Base-by-base conservation (phyloP, 2,888 invertebrate genomes). In the Phortica okadai region DNA sequence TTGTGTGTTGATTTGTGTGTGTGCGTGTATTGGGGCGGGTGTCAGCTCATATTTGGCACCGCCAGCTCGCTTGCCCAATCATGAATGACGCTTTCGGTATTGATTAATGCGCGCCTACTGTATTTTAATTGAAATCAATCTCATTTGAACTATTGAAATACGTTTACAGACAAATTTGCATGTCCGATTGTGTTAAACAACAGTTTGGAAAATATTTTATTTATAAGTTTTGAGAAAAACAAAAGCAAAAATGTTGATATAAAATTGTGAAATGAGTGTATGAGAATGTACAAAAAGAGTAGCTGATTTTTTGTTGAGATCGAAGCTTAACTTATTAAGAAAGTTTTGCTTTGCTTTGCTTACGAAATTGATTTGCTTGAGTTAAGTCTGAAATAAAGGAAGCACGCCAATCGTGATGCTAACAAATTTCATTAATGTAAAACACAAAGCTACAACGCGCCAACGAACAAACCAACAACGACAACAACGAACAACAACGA, bases 391-490 rank as follows among this genome's bases (percentile, higher is more conserved):
- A 54, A 54, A 10, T 54, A n/a, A 54, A 33, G 4, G 33, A 1
- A 62, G 16, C 62, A 50, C 50, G 50, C 4, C 25, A 86, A 82
- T 89, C 90, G 89, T 89, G 89, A 88, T 88, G 85, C 86, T 82
- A 88, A 89, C 90, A 89, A 89, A 89, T 89, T 89, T 89, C 86
- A 84, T 86, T 87, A 85, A 86, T 89, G 89, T 89, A 84, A 83
- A 86, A 89, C 89, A 89, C 83, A 80, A 85, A 82, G 84, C 16
- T 88, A 88, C 85, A 76, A 77, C 76, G 16, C 33, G n/a, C 67
- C 54, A 54, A 64, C 25, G 74, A 41, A 42, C 75, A 79, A 76
- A 77, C 56, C 8, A 59, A 59, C 14, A 21, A 21, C 16, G 7
- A 8, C 6, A 58, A 58, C 6, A 58, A 58, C 7, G 14, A 58